phyloP scores from a whole-genome alignment of 2,797 vertebrate species.

The Smutsia gigantea region DNA sequence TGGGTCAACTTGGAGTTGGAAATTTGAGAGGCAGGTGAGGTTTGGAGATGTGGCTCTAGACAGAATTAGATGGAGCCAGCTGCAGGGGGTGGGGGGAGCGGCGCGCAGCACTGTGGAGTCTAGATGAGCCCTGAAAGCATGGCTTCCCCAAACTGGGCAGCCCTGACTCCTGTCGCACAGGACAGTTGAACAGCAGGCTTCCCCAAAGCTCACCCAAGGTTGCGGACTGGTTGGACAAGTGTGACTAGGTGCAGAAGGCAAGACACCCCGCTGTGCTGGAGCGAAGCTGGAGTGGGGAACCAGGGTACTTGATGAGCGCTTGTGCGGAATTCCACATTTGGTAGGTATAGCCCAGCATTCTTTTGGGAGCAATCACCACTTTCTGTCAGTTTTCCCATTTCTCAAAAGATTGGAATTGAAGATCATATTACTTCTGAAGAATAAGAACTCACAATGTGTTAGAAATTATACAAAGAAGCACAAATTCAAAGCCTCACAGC shows the following conservation, averaged over 20 bases:
- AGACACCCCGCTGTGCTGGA: accelerated
- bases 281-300: not conserved
- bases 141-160: not conserved
- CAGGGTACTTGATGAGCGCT: accelerated
- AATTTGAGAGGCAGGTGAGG: not conserved
- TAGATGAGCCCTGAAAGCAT: not conserved
- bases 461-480: not conserved
- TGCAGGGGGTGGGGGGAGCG: not conserved
- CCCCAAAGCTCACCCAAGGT: not conserved
- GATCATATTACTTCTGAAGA: constrained; percentile 15
- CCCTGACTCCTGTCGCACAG: accelerated
- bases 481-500: not conserved
- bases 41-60: not conserved
- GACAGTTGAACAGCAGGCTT: not conserved
- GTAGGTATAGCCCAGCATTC: not conserved
- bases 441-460: not conserved
- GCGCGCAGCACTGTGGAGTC: no score
- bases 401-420: constrained; percentile 12
- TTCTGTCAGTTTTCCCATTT: not conserved
- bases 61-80: not conserved
- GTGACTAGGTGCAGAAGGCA: not conserved
- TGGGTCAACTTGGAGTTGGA: not conserved
- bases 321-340: no score
- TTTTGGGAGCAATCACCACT: not conserved
- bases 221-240: not conserved